phyloP scores from a whole-genome alignment of 2,888 invertebrate genomes.

The Apocheima hispidaria region DNA sequence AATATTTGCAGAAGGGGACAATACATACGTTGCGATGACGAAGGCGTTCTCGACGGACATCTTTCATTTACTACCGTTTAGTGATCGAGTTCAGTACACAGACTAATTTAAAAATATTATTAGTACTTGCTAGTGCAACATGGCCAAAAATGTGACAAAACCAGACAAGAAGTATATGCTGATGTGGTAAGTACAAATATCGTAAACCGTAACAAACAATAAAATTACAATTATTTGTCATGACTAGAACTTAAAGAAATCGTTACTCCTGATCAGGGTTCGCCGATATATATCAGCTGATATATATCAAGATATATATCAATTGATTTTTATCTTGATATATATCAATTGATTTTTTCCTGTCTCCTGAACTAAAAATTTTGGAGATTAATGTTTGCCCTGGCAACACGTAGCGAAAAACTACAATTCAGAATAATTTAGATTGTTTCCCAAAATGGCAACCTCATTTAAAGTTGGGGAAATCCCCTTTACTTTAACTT shows the following conservation, averaged over 20 bases:
- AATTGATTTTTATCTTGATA: too few relatives aligned
- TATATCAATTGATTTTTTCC: too few relatives aligned
- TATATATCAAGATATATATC: too few relatives aligned
- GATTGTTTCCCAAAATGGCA: too few relatives aligned
- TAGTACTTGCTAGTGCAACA: slow-evolving; percentile 33
- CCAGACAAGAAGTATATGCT: slow-evolving; percentile 58
- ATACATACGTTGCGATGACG: slow-evolving; percentile 19
- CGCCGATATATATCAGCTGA: too few relatives aligned
- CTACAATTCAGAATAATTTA: too few relatives aligned
- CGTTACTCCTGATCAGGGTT: too few relatives aligned
- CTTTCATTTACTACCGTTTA: slow-evolving; percentile 44
- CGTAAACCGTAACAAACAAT: not conserved
- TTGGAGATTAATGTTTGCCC: too few relatives aligned
- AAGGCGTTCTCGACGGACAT: slow-evolving; percentile 6
- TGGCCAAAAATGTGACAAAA: slow-evolving; percentile 51
- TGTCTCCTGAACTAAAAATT: too few relatives aligned
- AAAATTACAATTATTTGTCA: not conserved
- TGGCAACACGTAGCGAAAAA: too few relatives aligned
- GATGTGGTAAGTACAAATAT: slow-evolving; percentile 60
- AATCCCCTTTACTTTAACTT: too few relatives aligned
- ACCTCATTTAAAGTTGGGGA: too few relatives aligned
- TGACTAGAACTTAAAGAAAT: not conserved
- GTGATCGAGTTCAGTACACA: slow-evolving; percentile 33
- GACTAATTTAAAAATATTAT: slow-evolving; percentile 15
- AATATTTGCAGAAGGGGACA: slow-evolving; percentile 53